Percentiles rank a stretch among this genome's conserved stretches.
Conservation (phyloP, 2,888 invertebrate genomes). For the Andrena marginata region DNA sequence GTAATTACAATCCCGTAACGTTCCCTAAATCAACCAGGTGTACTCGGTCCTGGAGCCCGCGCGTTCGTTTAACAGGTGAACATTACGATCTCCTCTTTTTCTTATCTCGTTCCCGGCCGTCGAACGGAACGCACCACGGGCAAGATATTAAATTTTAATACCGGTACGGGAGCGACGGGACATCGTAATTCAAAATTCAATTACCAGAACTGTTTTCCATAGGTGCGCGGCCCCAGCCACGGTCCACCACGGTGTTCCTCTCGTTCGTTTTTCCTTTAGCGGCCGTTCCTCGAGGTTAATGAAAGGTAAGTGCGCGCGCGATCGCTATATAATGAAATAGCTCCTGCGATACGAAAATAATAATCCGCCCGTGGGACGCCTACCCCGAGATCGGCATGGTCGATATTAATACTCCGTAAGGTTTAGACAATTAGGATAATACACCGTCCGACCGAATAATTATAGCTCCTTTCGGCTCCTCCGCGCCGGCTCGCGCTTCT, state of each 20-base stretch:
- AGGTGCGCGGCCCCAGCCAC: neutral
- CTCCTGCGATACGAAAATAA: constrained; percentile 55
- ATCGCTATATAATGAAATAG: constrained; percentile 58
- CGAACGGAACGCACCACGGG: constrained; percentile 16
- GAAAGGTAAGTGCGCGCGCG: constrained; percentile 51
- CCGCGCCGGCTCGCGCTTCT: constrained; percentile 5
- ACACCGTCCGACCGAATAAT: constrained; percentile 41
- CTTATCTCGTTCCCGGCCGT: constrained; percentile 7
- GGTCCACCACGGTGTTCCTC: neutral
- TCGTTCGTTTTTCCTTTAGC: constrained; percentile 20
- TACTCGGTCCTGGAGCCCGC: constrained; percentile 2
- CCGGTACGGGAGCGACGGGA: constrained; percentile 29
- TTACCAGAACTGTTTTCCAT: constrained; percentile 37
- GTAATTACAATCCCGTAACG: constrained; percentile 31
- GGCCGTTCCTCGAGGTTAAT: constrained; percentile 48
- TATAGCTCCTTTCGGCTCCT: constrained; percentile 20
- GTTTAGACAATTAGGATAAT: constrained; percentile 60
- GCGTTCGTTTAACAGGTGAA: constrained; percentile 31
- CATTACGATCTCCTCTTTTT: constrained; percentile 18
- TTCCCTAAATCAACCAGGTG: constrained; percentile 44
- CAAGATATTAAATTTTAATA: constrained; percentile 56
- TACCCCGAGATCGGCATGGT: constrained; percentile 38
- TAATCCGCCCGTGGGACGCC: constrained; percentile 36
- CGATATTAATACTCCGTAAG: constrained; percentile 51
- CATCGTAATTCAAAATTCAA: constrained; percentile 63